Conservation (phyloP, 2,113 vertebrate species). For the Nycticryphes semicollaris region DNA sequence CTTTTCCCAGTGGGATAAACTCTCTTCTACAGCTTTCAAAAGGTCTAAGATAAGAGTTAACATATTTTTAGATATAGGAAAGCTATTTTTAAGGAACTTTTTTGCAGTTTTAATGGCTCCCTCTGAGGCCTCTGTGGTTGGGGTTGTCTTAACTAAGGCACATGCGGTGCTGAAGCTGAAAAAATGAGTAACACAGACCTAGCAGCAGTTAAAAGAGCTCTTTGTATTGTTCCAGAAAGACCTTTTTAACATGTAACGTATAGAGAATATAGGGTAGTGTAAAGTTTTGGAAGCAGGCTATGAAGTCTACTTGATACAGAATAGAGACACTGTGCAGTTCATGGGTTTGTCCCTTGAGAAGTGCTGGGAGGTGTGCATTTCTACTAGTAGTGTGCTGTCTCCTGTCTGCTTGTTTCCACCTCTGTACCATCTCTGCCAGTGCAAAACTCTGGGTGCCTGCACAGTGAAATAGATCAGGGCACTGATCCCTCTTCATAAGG, state of each 20-base stretch:
- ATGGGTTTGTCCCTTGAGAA: not conserved
- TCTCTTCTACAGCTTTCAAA: not conserved
- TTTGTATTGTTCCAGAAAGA: slow-evolving; percentile 13
- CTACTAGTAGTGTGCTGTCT: not conserved
- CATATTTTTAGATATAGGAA: not conserved
- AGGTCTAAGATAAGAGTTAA: not conserved
- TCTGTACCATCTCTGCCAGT: not conserved
- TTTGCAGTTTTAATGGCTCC: not conserved
- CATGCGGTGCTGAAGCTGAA: not conserved
- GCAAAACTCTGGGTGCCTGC: not conserved
- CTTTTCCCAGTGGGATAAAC: not conserved
- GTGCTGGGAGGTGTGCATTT: not conserved
- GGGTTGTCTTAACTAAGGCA: not conserved
- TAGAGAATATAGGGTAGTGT: not conserved
- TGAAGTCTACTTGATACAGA: not conserved
- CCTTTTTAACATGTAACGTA: not conserved
- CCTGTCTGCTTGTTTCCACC: not conserved
- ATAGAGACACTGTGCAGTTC: not conserved
- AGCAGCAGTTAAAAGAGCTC: not conserved
- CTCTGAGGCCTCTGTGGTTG: not conserved
- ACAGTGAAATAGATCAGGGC: not conserved
- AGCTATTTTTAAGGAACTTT: not conserved
- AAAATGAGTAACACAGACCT: not conserved
- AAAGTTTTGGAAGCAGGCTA: slow-evolving; percentile 24
- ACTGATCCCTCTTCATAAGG: not conserved